Conservation (phyloP, 2,797 vertebrate genomes). For the Falco berigora region DNA sequence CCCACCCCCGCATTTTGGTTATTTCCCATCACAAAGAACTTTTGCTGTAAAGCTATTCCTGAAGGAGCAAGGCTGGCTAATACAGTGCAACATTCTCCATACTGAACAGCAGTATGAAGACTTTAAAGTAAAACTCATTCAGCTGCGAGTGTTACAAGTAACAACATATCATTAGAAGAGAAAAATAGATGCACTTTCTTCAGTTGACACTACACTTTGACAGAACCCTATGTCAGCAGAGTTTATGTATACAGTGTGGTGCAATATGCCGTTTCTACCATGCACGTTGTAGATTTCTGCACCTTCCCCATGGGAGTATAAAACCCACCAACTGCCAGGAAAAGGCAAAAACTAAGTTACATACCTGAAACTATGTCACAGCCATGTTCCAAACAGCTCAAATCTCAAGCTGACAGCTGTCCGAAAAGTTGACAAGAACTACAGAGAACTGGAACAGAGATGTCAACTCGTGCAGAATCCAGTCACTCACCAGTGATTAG, state of each 20-base stretch:
- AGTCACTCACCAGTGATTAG: background rate
- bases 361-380: background rate
- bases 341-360: background rate
- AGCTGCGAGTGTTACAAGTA: background rate
- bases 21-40: background rate
- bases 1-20: background rate
- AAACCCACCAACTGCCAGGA: background rate
- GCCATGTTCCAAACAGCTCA: background rate
- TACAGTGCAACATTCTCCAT: background rate
- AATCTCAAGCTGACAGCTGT: background rate
- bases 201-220: background rate
- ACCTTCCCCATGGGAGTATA: background rate
- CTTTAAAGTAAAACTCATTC: background rate
- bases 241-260: background rate
- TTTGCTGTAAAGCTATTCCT: background rate
- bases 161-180: background rate
- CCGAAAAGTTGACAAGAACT: background rate
- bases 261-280: background rate
- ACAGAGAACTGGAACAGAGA: background rate
- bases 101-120: background rate
- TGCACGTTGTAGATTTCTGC: accelerated
- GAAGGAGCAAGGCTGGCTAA: background rate
- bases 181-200: background rate
- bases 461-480: background rate
- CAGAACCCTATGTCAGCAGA: background rate